phyloP scores from a whole-genome alignment of 2,113 vertebrate species.

The Anoplopoma fimbria region DNA sequence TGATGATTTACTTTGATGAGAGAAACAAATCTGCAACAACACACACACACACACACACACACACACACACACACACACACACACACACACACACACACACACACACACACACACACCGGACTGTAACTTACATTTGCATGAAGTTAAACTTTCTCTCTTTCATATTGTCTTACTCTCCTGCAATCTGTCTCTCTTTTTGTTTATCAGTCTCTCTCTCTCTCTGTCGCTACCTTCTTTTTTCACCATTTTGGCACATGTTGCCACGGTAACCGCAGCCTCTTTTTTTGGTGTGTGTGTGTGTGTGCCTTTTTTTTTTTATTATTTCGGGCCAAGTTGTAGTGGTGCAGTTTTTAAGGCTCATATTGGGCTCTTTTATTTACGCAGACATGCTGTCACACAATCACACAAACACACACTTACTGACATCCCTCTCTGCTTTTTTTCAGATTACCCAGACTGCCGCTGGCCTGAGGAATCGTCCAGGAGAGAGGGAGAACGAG shows the following conservation, averaged over 20 bases:
- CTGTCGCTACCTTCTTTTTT: conserved; percentile 18
- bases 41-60: neutral
- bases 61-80: neutral
- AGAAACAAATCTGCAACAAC: neutral
- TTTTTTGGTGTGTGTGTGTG: too few relatives aligned
- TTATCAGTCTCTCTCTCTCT: conserved; percentile 18
- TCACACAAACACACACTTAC: conserved; percentile 3
- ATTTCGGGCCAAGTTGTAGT: conserved; percentile 50
- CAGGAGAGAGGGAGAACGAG: conserved; percentile 8
- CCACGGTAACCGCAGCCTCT: conserved; percentile 79
- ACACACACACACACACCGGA: too few relatives aligned
- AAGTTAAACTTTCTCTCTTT: too few relatives aligned
- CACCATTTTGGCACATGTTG: conserved; percentile 72
- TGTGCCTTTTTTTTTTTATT: too few relatives aligned
- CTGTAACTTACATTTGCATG: too few relatives aligned
- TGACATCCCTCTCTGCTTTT: conserved; percentile 36
- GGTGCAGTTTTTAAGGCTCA: conserved; percentile 68
- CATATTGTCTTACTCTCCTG: neutral
- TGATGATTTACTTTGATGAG: neutral
- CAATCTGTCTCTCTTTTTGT: neutral
- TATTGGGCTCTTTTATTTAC: conserved; percentile 24
- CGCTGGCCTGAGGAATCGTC: conserved; percentile 58
- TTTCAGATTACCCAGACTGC: conserved; percentile 74
- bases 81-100: neutral
- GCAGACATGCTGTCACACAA: neutral